Evolutionary conservation across 2,113 vertebrate genomes (phyloP), one percentile per base, ranked within the genome.

Genomic region (Centrocercus urophasianus): DNA sequence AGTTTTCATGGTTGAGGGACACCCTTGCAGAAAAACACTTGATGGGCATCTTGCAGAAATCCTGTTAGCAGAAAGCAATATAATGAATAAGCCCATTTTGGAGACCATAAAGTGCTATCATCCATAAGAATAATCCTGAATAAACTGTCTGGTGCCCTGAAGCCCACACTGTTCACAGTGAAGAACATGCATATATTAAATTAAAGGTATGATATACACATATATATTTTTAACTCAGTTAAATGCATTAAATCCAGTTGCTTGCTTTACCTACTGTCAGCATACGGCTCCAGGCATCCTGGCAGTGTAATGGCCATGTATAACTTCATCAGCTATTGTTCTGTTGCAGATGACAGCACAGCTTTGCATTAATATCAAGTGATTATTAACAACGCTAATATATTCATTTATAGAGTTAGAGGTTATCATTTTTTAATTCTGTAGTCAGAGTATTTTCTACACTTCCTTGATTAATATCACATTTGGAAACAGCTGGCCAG

Each of bases 101-200:
- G 67, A 87, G 95, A 91, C 52, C 82, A n/a, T 86, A 70, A 90
- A 93, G 73, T 47, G 42, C 96, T 84, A 61, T 60, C 80, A 93
- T 90, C 92, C 50, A 0, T 84, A 77, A 95, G 83, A 93, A 78
- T 97, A 96, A 96, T 91, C 47, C 34, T 70, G 72, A 86, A 92
- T 61, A 93, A 83, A 94, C 54, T 89, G 47, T 52, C 86, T 94
- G 77, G 77, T 94, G 92, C 93, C 96, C 96, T 30, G 56, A 95
- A 95, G 97, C 89, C 81, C 86, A 87, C 40, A 30, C 66, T 95
- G 86, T 94, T 95, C 95, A 59, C 9, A 32, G 96, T 97, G 87
- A 96, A 96, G 79, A 90, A 84, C 83, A 78, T 65, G 74, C 72
- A 97, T 95, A 96, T 95, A 97, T 97, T 95, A 96, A 97, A 97